Conservation (phyloP, 1,140 invertebrate genomes). For the Himalopsyche phryganea region DNA sequence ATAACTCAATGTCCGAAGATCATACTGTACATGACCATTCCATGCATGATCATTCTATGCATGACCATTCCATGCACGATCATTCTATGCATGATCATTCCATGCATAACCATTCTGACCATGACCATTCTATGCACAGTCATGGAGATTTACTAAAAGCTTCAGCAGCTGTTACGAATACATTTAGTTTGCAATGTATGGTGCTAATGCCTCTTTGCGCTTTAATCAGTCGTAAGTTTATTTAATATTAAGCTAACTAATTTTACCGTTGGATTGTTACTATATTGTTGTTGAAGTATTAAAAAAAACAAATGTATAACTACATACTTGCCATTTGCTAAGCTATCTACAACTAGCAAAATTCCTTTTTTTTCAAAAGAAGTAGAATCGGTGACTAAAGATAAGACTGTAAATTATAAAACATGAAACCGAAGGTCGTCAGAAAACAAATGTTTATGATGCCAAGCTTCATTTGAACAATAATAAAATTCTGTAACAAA, state of each 20-base stretch:
- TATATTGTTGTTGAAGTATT: not conserved
- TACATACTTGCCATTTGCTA: not conserved
- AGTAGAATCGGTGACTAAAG: no score
- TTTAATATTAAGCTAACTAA: slow-evolving; percentile 8
- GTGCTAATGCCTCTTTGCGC: not conserved
- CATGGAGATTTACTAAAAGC: slow-evolving; percentile 5
- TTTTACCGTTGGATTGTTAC: slow-evolving; percentile 1
- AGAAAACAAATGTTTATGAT: slow-evolving; percentile 2
- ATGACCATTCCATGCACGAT: slow-evolving; percentile 19
- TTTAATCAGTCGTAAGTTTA: not conserved
- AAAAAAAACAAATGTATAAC: not conserved
- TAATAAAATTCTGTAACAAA: slow-evolving; percentile 1
- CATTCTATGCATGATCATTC: slow-evolving; percentile 28
- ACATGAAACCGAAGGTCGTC: not conserved
- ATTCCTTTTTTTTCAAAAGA: no score
- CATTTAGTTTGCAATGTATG: slow-evolving; percentile 5
- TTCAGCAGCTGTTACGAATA: not conserved
- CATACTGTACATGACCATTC: slow-evolving; percentile 25
- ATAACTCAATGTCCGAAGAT: not conserved
- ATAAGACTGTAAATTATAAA: no score
- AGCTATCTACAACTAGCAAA: no score
- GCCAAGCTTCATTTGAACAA: not conserved
- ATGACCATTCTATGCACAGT: slow-evolving; percentile 14
- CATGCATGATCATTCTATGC: slow-evolving; percentile 13
- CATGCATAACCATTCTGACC: slow-evolving; percentile 10